phyloP scores from a whole-genome alignment of 2,113 vertebrate genomes.

The Brachirus orientalis region DNA sequence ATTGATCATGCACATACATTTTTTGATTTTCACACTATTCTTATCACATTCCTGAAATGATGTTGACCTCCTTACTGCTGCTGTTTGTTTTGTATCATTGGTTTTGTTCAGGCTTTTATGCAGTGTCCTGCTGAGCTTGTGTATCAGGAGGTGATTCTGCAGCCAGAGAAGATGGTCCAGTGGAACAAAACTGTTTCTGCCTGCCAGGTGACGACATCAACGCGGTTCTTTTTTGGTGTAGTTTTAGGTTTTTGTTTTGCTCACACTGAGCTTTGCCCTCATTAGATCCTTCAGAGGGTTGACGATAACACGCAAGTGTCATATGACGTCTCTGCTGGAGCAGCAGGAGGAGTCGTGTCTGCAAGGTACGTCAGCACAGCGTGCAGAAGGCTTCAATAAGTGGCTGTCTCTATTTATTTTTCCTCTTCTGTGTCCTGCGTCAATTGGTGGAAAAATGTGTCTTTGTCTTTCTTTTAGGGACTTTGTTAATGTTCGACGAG shows the following conservation, averaged over 20 bases:
- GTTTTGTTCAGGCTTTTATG: conserved; percentile 85
- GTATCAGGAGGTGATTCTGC: conserved; percentile 96
- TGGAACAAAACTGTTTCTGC: conserved; percentile 93
- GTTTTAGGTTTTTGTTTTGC: background rate
- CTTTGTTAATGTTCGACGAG: conserved; percentile 94
- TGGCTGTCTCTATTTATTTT: background rate
- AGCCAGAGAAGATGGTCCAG: conserved; percentile 94
- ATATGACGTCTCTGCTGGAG: conserved; percentile 92
- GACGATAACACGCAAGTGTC: conserved; percentile 96
- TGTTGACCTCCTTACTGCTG: too few relatives aligned
- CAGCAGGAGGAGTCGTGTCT: conserved; percentile 92
- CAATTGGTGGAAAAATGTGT: conserved; percentile 15
- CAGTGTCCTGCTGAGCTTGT: conserved; percentile 92
- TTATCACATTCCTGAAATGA: too few relatives aligned
- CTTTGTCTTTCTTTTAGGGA: conserved; percentile 82
- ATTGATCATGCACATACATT: too few relatives aligned
- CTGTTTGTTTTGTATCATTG: background rate
- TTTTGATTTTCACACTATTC: too few relatives aligned
- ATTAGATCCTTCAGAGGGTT: conserved; percentile 91
- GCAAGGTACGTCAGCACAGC: conserved; percentile 83
- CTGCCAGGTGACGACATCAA: conserved; percentile 86
- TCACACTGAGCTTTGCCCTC: background rate
- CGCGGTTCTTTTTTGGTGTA: accelerated
- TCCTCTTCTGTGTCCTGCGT: background rate
- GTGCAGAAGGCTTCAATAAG: too few relatives aligned